Evolutionary conservation across 2,888 invertebrate genomes (phyloP).

Genomic region (Amaurobius ferox): DNA sequence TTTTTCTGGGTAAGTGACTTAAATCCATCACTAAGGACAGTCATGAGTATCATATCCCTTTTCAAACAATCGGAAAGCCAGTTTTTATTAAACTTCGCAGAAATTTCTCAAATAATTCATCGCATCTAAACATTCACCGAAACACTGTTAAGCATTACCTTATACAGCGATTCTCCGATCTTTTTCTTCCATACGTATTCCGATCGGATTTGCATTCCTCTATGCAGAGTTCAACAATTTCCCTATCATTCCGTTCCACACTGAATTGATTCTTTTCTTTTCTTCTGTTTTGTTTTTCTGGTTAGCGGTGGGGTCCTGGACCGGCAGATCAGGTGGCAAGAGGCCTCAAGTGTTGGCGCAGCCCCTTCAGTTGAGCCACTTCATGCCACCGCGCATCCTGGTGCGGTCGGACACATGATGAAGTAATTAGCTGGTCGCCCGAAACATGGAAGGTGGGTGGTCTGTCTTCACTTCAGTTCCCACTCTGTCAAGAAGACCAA

Average conservation of each 20-base stretch:
- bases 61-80: no score
- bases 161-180: no score
- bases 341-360: constrained; percentile 59
- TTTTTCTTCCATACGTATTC: no score
- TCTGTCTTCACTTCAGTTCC: constrained; percentile 21
- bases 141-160: no score
- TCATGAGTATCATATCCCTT: no score
- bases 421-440: constrained; percentile 63
- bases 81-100: no score
- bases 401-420: constrained; percentile 50
- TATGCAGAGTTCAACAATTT: neutral
- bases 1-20: no score
- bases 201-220: no score
- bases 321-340: constrained; percentile 58
- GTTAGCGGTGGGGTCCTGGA: constrained; percentile 26
- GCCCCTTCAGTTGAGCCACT: constrained; percentile 52
- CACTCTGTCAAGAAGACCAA: no score
- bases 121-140: no score
- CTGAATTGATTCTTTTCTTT: neutral
- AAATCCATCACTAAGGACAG: no score
- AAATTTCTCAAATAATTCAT: no score
- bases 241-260: constrained; percentile 1
- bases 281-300: neutral
- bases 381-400: constrained; percentile 64
- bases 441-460: constrained; percentile 44